A percentile compares a stretch with the other conserved stretches of the same genome.
Evolutionary conservation across 2,797 vertebrate genomes (phyloP).

Genomic region (Pseudopleuronectes americanus): DNA sequence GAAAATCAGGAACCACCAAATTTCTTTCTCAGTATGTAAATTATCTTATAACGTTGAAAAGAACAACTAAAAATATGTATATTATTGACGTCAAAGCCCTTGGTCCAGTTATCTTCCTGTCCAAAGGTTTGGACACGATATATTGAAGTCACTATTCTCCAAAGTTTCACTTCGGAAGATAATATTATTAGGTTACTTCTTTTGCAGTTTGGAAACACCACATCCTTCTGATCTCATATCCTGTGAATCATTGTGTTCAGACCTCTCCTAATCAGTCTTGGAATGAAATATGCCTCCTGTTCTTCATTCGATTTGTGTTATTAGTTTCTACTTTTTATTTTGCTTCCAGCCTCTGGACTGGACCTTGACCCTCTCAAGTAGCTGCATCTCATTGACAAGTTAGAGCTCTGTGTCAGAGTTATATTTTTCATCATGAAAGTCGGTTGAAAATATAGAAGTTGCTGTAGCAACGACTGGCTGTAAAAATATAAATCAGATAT

Average conservation of each 20-base stretch:
- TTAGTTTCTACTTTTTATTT: conserved; percentile 13
- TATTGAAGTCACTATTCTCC: neutral
- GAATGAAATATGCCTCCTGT: conserved; percentile 34
- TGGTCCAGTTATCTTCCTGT: no score
- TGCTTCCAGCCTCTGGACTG: conserved; percentile 17
- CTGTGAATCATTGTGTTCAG: conserved; percentile 23
- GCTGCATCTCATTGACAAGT: conserved; percentile 43
- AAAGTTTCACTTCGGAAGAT: neutral
- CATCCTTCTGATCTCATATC: conserved; percentile 24
- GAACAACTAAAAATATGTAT: no score
- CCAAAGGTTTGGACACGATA: no score
- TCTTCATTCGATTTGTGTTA: conserved; percentile 26
- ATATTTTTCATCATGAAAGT: neutral
- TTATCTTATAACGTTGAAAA: no score
- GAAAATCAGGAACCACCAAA: no score
- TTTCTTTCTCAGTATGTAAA: no score
- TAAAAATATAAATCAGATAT: conserved; percentile 16
- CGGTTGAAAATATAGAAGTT: conserved; percentile 16
- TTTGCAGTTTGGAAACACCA: conserved; percentile 27
- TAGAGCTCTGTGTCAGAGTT: conserved; percentile 2
- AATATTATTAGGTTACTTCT: conserved; percentile 19
- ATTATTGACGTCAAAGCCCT: no score
- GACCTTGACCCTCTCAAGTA: conserved; percentile 20
- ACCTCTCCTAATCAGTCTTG: conserved; percentile 20
- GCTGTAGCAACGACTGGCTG: neutral